phyloP scores from a whole-genome alignment of 2,113 vertebrate genomes.

The Hypomesus transpacificus region DNA sequence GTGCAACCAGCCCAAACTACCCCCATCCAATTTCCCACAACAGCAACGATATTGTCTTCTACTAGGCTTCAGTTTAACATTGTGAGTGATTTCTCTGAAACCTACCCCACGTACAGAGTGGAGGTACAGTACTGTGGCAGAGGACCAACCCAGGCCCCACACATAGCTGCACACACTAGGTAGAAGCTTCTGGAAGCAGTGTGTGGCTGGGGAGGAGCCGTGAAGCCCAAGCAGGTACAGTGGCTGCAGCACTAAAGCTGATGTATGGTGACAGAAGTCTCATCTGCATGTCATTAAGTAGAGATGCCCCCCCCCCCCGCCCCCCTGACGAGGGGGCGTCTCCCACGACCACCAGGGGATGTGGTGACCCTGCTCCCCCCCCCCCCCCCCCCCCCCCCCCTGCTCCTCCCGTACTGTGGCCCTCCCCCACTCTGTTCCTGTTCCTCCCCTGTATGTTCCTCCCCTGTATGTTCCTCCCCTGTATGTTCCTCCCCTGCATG shows the following conservation, averaged over 20 bases:
- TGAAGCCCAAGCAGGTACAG: background rate
- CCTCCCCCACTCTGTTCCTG: too few relatives aligned
- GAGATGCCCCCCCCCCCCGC: conserved; percentile 78
- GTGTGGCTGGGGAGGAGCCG: too few relatives aligned
- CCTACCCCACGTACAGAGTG: background rate
- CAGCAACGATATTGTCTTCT: conserved; percentile 2
- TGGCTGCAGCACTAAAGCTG: conserved; percentile 86
- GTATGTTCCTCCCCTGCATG: too few relatives aligned
- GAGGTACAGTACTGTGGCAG: conserved; percentile 35
- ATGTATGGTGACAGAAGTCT: conserved; percentile 88
- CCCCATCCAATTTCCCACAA: background rate
- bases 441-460: too few relatives aligned
- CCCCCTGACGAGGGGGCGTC: conserved; percentile 81
- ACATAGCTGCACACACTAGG: too few relatives aligned
- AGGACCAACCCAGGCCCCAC: conserved; percentile 1
- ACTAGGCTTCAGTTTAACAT: conserved; percentile 2
- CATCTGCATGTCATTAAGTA: conserved; percentile 92
- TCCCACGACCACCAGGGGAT: conserved; percentile 75
- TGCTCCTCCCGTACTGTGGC: too few relatives aligned
- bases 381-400: too few relatives aligned
- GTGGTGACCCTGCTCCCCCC: conserved; percentile 19
- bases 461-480: too few relatives aligned
- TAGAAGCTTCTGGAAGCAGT: too few relatives aligned
- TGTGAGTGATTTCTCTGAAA: background rate
- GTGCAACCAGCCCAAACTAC: background rate